Evolutionary conservation across 2,113 vertebrate species (phyloP).

Genomic region (Oceanites oceanicus): DNA sequence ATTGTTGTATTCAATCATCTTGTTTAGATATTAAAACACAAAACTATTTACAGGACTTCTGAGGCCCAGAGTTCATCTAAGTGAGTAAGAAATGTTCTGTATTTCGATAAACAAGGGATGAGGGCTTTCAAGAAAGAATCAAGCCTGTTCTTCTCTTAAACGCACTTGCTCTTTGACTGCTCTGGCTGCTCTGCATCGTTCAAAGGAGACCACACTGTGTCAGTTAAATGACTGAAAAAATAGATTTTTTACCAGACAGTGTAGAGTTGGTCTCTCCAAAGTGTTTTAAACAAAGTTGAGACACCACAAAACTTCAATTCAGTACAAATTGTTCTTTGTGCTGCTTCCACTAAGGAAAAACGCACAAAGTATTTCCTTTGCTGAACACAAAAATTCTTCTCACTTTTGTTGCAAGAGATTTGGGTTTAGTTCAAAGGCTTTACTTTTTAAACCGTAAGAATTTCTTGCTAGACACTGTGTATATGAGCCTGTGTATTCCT

Average conservation of each 20-base stretch:
- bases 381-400: slow-evolving; percentile 38
- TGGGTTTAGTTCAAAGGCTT: slow-evolving; percentile 27
- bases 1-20: neutral
- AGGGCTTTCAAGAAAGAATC: neutral
- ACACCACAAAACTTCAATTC: slow-evolving; percentile 44
- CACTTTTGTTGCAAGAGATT: slow-evolving; percentile 7
- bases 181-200: neutral
- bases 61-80: neutral
- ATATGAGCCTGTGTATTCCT: neutral
- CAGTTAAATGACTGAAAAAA: slow-evolving; percentile 23
- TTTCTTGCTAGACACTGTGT: neutral
- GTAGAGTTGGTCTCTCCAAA: slow-evolving; percentile 4
- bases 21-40: neutral
- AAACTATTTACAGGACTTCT: neutral
- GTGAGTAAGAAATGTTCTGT: neutral
- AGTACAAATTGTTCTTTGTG: slow-evolving; percentile 27
- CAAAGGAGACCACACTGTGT: neutral
- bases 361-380: slow-evolving; percentile 10
- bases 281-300: slow-evolving; percentile 40
- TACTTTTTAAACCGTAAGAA: slow-evolving; percentile 9
- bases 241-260: slow-evolving; percentile 4
- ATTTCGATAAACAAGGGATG: neutral
- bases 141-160: neutral
- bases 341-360: slow-evolving; percentile 37
- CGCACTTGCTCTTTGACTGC: neutral